Evolutionary conservation across 92 coral and sea anemone genomes (phyloP).

Genomic region (Umimayanthus kanabou): DNA sequence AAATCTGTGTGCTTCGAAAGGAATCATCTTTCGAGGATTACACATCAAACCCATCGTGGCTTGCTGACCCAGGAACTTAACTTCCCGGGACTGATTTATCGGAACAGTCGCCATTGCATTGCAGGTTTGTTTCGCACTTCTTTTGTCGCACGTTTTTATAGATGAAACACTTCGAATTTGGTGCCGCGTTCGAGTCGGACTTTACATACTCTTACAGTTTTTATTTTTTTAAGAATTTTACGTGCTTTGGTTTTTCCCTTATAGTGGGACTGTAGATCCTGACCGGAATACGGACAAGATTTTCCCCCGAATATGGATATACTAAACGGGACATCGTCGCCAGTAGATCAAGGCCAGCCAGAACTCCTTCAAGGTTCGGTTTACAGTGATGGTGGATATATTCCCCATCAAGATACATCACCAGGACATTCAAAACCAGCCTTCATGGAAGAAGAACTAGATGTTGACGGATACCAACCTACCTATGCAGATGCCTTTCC

Average conservation of each 20-base stretch:
- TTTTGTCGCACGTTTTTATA: not conserved
- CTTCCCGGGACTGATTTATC: slow-evolving; percentile 90
- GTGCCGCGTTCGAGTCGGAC: slow-evolving; percentile 21
- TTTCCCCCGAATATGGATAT: slow-evolving; percentile 79
- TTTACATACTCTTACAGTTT: slow-evolving; percentile 7
- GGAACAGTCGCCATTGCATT: slow-evolving; percentile 92
- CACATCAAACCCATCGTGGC: slow-evolving; percentile 72
- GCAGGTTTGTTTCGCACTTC: slow-evolving; percentile 62
- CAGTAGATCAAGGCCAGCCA: slow-evolving; percentile 59
- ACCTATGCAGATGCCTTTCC: slow-evolving; percentile 99
- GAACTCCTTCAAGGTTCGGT: slow-evolving; percentile 75
- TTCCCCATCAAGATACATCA: slow-evolving; percentile 63
- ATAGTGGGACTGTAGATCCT: slow-evolving; percentile 99
- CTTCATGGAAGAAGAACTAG: slow-evolving; percentile 65
- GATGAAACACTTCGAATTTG: not conserved
- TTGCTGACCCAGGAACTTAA: slow-evolving; percentile 80
- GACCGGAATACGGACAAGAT: slow-evolving; percentile 99
- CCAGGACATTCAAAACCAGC: slow-evolving; percentile 48
- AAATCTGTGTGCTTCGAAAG: slow-evolving; percentile 32
- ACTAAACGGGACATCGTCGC: slow-evolving; percentile 71
- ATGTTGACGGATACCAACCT: slow-evolving; percentile 93
- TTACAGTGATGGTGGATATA: slow-evolving; percentile 77
- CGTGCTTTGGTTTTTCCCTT: slow-evolving; percentile 38
- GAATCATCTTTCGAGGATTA: slow-evolving; percentile 39
- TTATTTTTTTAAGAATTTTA: slow-evolving; percentile 11